Conservation (phyloP, 2,113 vertebrate genomes). For the Brachionichthys hirsutus region DNA sequence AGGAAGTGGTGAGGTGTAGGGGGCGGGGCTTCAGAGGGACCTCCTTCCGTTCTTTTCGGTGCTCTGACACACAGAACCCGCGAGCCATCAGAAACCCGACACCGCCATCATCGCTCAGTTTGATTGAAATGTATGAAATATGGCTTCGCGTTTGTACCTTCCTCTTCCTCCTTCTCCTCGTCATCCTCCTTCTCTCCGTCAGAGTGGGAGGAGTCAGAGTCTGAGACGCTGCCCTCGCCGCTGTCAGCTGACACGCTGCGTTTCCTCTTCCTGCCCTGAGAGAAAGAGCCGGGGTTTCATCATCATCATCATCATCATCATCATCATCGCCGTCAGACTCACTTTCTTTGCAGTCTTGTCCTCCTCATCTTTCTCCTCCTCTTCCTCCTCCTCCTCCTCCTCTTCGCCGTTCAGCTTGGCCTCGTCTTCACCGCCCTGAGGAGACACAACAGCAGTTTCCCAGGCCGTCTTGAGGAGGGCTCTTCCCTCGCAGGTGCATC, state of each 20-base stretch:
- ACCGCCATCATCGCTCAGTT: too few relatives aligned
- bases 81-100: too few relatives aligned
- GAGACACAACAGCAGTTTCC: neutral
- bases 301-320: too few relatives aligned
- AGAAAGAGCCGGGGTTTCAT: slow-evolving; percentile 15
- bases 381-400: slow-evolving; percentile 47
- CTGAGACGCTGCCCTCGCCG: slow-evolving; percentile 73
- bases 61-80: slow-evolving; percentile 29
- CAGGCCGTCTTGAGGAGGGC: too few relatives aligned
- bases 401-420: slow-evolving; percentile 43
- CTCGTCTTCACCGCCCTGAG: slow-evolving; percentile 11
- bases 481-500: too few relatives aligned
- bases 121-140: too few relatives aligned
- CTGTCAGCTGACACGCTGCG: slow-evolving; percentile 77
- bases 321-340: slow-evolving; percentile 16
- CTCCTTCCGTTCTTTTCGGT: slow-evolving; percentile 68
- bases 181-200: slow-evolving; percentile 64
- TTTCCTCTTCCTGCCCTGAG: slow-evolving; percentile 82
- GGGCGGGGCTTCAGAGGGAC: slow-evolving; percentile 82
- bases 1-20: slow-evolving; percentile 87
- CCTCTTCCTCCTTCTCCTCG: slow-evolving; percentile 61
- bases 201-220: slow-evolving; percentile 78
- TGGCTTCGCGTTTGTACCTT: slow-evolving; percentile 1
- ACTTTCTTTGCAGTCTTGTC: slow-evolving; percentile 64
- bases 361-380: slow-evolving; percentile 35